Percentiles rank a stretch among this genome's conserved stretches.
phyloP scores from a whole-genome alignment of 2,797 vertebrate species.

The Sebastes baramenuke region DNA sequence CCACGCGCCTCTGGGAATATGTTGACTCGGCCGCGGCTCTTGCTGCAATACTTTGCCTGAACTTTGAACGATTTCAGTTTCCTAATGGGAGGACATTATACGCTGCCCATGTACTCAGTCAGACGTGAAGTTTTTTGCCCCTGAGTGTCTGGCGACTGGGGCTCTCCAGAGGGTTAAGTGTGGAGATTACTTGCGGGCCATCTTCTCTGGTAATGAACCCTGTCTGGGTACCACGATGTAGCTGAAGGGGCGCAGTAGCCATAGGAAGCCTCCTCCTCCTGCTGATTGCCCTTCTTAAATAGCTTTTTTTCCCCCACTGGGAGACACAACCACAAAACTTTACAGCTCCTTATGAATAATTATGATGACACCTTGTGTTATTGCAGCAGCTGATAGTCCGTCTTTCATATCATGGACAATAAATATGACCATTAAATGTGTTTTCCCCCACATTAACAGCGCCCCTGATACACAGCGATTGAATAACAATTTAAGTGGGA shows the following conservation, averaged over 20 bases:
- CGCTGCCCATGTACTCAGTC: conserved; percentile 51
- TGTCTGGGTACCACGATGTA: conserved; percentile 48
- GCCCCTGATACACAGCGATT: conserved; percentile 25
- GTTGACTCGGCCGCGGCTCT: conserved; percentile 33
- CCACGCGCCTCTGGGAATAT: conserved; percentile 34
- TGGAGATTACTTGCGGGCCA: conserved; percentile 54
- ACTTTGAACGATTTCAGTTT: conserved; percentile 56
- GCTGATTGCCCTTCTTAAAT: conserved; percentile 40
- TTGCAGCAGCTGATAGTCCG: conserved; percentile 28
- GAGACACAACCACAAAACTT: conserved; percentile 54
- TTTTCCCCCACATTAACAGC: conserved; percentile 45
- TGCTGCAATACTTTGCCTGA: conserved; percentile 40
- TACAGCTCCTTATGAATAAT: conserved; percentile 66
- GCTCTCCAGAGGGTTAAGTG: conserved; percentile 63
- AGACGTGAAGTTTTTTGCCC: conserved; percentile 52
- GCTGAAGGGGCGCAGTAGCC: conserved; percentile 28
- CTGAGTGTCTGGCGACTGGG: conserved; percentile 27
- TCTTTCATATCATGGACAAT: conserved; percentile 42
- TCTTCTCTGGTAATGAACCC: conserved; percentile 71
- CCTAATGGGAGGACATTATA: conserved; percentile 55
- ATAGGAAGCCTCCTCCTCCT: conserved; percentile 18
- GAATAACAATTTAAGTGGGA: conserved; percentile 34
- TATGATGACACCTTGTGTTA: conserved; percentile 50
- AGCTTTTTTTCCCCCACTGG: conserved; percentile 9
- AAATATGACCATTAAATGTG: conserved; percentile 58